Base-by-base conservation (phyloP, 2,797 vertebrate species). In the Rallus crepitans region DNA sequence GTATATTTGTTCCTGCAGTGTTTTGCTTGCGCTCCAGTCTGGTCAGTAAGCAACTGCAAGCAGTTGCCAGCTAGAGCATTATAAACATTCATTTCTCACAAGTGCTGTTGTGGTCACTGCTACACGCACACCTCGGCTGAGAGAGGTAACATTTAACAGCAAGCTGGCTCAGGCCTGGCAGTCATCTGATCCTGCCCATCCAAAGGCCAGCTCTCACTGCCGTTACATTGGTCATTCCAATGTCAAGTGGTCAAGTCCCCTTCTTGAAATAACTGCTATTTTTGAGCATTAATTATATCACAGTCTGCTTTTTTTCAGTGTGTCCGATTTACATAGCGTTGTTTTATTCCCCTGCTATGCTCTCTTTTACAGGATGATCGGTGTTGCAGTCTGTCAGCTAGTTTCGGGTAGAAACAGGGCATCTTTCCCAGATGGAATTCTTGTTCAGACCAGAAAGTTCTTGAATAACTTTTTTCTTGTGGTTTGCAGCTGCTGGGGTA, bases 1-100 rank as follows among this genome's bases (percentile, higher is more conserved):
- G 55, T 70, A 17, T 82, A 63, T 95, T 92, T 94, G 76, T 81
- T 96, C 94, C 90, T 94, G 94, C 73, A 84, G 78, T 6, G 66
- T 69, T 86, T 86, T 65, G 55, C 66, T 86, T 83, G 70, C 30
- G 42, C 84, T 95, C 90, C 75, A 37, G 82, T 56, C 73, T 91
- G 84, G 77, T 79, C 94, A 92, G 56, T 81, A 86, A 94, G 81
- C 73, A 94, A 86, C 33, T 3, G 7, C 87, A 78, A 93, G 69
- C 65, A 88, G 71, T 81, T 88, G 80, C 86, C 79, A 83, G 45
- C 70, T 59, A 66, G 35, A 71, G 37, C 37, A 59, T 50, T 87
- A 50, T 57, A 82, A 94, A 90, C 85, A 86, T 75, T 78, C 65
- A 25, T 88, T 94, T 95, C 59, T 93, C 55, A 25, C 57, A 76